Evolutionary conservation across 2,888 invertebrate genomes (phyloP), one percentile per base, ranked within the genome.

Genomic region (Arge pagana): DNA sequence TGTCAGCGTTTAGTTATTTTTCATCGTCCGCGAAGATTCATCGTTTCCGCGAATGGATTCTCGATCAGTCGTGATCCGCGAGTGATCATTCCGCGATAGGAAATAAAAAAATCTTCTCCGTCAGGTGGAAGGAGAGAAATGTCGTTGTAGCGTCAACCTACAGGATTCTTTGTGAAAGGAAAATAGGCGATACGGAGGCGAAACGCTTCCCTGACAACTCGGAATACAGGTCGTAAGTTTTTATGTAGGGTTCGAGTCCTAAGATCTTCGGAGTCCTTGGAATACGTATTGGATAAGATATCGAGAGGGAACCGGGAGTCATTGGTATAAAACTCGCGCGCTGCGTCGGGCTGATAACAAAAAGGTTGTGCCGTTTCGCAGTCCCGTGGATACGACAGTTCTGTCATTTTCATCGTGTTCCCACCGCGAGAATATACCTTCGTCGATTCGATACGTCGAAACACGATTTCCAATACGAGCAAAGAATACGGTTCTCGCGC

Each of bases 291-390:
- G 42, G 40, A 50, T 42, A 36, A 50, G 49, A 50, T 50, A 50
- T 50, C 49, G 49, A 50, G 31, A 50, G 39, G 33, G 18, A 40
- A 24, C 40, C 40, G 40, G 39, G 49, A 31, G 49, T 31, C 49
- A 50, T 50, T 40, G 39, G 45, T 45, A 45, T 50, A 31, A 39
- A 40, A 41, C 50, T 36, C 50, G 40, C 35, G 41, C 39, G 56
- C 62, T 64, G 62, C 51, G 58, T 45, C 51, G 53, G 19, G 52
- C 65, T 65, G 67, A 67, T 67, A 67, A 67, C 66, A 63, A 65
- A 67, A 67, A 65, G 61, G 63, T 57, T 31, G 45, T 45, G 35
- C 33, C 33, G 21, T 35, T 45, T 31, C 24, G 31, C 23, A 15
- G 15, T 35, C 31, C n/a, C n/a, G n/a, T n/a, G n/a, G n/a, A n/a